phyloP scores from a whole-genome alignment of 2,113 vertebrate genomes.

The Pelmatolapia mariae region DNA sequence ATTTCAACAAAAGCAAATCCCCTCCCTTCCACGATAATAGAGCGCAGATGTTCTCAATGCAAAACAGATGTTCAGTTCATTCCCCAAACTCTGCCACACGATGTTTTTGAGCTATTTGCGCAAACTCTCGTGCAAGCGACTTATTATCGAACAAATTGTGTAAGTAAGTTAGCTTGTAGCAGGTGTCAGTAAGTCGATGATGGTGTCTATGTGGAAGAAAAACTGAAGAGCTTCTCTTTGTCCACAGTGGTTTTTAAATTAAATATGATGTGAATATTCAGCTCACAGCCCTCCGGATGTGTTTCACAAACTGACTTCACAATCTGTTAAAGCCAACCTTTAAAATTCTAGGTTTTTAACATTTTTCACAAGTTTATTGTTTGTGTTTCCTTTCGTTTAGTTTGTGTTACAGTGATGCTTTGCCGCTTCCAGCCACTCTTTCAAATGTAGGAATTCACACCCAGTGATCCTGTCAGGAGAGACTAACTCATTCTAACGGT shows the following conservation, averaged over 20 bases:
- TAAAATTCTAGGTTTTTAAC: background rate
- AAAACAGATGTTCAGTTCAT: background rate
- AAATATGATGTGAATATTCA: background rate
- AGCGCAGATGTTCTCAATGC: slow-evolving; percentile 1
- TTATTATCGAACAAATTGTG: background rate
- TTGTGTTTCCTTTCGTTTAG: background rate
- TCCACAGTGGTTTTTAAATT: background rate
- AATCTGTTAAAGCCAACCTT: background rate
- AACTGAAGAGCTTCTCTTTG: background rate
- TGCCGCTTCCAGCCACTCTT: background rate
- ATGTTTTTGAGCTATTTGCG: background rate
- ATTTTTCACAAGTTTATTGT: background rate
- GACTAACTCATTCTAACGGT: background rate
- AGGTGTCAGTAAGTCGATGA: background rate
- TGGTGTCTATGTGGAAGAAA: background rate
- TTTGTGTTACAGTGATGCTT: background rate
- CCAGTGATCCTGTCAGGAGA: background rate
- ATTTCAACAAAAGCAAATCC: background rate
- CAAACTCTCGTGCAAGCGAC: background rate
- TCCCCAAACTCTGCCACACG: background rate
- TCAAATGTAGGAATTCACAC: background rate
- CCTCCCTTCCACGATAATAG: background rate
- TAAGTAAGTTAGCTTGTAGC: background rate
- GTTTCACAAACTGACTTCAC: background rate
- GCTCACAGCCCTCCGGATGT: background rate